Conservation (phyloP, 2,113 vertebrate genomes). For the Baryphthengus martii region DNA sequence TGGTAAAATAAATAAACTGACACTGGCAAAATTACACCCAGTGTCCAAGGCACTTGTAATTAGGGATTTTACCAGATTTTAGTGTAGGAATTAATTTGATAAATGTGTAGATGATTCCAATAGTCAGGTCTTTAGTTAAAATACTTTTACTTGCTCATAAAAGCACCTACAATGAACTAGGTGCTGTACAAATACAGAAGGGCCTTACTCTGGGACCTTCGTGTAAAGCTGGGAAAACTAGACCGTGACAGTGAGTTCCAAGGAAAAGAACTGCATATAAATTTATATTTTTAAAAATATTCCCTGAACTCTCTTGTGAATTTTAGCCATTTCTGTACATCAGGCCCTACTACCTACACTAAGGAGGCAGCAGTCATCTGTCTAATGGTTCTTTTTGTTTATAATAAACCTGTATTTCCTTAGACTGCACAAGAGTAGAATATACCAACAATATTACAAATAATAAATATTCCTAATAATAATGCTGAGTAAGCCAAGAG, state of each 20-base stretch:
- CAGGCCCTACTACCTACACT: background rate
- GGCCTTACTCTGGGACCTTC: background rate
- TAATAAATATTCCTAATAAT: background rate
- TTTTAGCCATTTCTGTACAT: background rate
- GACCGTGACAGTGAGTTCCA: background rate
- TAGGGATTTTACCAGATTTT: background rate
- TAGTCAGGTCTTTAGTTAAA: background rate
- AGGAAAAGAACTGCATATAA: background rate
- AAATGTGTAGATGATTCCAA: background rate
- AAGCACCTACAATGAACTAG: background rate
- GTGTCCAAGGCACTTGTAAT: background rate
- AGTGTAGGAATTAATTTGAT: background rate
- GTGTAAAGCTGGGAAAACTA: background rate
- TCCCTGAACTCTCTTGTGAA: background rate
- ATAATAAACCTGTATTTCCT: background rate
- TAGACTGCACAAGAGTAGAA: background rate
- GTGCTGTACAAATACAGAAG: background rate
- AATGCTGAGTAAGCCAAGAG: background rate
- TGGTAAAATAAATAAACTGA: background rate
- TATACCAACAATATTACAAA: background rate
- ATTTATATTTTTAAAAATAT: background rate
- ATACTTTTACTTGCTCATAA: background rate
- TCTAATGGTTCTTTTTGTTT: background rate
- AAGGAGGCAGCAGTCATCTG: background rate
- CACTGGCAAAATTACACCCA: background rate